phyloP scores from a whole-genome alignment of 2,797 vertebrate genomes.

The Tiaroga cobitis region DNA sequence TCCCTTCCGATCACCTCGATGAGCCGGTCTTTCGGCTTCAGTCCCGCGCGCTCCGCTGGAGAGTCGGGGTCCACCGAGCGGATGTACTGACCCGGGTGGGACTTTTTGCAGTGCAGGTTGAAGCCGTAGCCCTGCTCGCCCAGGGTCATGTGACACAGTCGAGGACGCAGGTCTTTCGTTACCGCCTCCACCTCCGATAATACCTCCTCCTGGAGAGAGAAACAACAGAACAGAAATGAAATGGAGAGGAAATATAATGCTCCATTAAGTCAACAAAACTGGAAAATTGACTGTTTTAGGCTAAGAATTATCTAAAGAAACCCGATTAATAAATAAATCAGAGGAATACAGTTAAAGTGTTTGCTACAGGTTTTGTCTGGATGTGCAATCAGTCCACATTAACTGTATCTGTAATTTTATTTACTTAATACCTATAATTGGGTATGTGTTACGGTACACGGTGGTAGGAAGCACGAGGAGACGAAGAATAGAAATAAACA shows the following conservation, averaged over 20 bases:
- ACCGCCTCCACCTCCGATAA: neutral
- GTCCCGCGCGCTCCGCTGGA: slow-evolving; percentile 81
- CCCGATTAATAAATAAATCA: neutral
- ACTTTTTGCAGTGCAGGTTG: slow-evolving; percentile 92
- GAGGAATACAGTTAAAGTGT: neutral
- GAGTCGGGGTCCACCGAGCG: slow-evolving; percentile 89
- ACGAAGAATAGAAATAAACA: no score
- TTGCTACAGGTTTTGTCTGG: neutral
- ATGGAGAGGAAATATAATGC: neutral
- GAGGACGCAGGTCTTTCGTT: slow-evolving; percentile 78
- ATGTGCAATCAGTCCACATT: no score
- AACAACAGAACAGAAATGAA: neutral
- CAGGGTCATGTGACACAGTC: slow-evolving; percentile 87
- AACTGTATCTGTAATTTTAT: no score
- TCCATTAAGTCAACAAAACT: neutral
- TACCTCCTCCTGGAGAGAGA: slow-evolving; percentile 56
- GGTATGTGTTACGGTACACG: no score
- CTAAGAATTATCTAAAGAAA: neutral
- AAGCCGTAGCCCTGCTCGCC: slow-evolving; percentile 89
- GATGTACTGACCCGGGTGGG: slow-evolving; percentile 87
- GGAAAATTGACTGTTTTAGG: neutral
- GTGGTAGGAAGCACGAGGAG: no score
- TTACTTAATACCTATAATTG: no score
- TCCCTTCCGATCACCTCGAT: slow-evolving; percentile 80
- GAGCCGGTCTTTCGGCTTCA: slow-evolving; percentile 87